Percentiles rank a stretch among this genome's conserved stretches.
phyloP scores from a whole-genome alignment of 2,113 vertebrate species.

The Myotis brandtii region DNA sequence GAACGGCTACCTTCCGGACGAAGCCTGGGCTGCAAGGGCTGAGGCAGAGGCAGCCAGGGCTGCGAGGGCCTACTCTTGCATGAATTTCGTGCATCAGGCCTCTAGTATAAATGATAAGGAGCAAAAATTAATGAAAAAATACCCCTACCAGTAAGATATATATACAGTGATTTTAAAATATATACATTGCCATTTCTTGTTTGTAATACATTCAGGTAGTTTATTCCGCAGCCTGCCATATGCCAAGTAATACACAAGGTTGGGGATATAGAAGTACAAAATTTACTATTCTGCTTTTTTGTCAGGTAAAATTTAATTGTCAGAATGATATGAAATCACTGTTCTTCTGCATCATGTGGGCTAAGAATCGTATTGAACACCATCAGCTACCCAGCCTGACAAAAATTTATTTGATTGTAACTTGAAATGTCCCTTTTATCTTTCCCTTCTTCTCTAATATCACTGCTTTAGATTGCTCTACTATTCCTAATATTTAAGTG shows the following conservation, averaged over 20 bases:
- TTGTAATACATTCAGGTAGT: background rate
- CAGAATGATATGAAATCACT: background rate
- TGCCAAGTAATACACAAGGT: background rate
- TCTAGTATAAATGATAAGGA: background rate
- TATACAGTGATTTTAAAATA: background rate
- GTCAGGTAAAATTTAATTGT: background rate
- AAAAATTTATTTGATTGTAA: background rate
- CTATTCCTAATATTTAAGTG: background rate
- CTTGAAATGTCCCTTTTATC: background rate
- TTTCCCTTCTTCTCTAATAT: background rate
- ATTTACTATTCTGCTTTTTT: background rate
- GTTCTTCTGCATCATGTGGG: background rate
- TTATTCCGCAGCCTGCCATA: background rate
- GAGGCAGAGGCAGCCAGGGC: too few relatives aligned
- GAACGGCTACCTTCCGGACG: too few relatives aligned
- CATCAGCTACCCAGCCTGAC: background rate
- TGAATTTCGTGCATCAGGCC: too few relatives aligned
- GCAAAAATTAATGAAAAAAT: background rate
- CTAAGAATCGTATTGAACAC: background rate
- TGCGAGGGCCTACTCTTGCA: too few relatives aligned
- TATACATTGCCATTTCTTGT: background rate
- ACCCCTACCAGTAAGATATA: background rate
- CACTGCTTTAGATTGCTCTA: background rate
- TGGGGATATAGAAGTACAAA: background rate
- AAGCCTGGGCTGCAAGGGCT: too few relatives aligned